phyloP scores from a whole-genome alignment of 2,797 vertebrate genomes.

The Hybognathus amarus region DNA sequence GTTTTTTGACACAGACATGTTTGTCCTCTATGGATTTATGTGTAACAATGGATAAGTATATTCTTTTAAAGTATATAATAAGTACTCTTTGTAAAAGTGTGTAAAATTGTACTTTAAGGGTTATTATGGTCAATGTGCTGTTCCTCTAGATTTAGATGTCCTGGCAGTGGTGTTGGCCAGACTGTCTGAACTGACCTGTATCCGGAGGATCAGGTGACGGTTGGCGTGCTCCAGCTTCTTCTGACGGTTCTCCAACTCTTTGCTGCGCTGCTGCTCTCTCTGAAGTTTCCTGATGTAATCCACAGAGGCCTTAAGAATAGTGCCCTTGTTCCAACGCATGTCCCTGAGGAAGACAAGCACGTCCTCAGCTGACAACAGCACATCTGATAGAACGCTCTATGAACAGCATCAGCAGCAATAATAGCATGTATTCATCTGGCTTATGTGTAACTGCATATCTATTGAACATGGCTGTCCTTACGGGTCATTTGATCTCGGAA shows the following conservation, averaged over 20 bases:
- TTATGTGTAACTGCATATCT: background rate
- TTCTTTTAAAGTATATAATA: background rate
- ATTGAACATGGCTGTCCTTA: slow-evolving; percentile 76
- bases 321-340: slow-evolving; percentile 99
- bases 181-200: slow-evolving; percentile 82
- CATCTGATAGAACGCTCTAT: background rate
- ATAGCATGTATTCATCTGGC: slow-evolving; percentile 3
- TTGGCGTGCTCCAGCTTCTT: slow-evolving; percentile 96
- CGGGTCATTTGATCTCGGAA: slow-evolving; percentile 99
- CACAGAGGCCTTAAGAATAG: slow-evolving; percentile 96
- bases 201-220: slow-evolving; percentile 91
- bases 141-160: background rate
- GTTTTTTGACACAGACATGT: too few relatives aligned
- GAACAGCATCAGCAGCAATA: slow-evolving; percentile 3
- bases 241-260: slow-evolving; percentile 94
- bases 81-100: background rate
- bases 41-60: background rate
- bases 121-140: background rate
- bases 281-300: slow-evolving; percentile 98
- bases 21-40: too few relatives aligned
- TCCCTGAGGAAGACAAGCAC: slow-evolving; percentile 78
- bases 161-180: slow-evolving; percentile 4
- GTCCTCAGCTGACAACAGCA: slow-evolving; percentile 39
- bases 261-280: slow-evolving; percentile 91
- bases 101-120: background rate